These are phyloP conservation scores for Aphaenogaster rudis DNA, from an alignment of 1,140 invertebrate genomes.

Conservation along the genomic window DNA sequence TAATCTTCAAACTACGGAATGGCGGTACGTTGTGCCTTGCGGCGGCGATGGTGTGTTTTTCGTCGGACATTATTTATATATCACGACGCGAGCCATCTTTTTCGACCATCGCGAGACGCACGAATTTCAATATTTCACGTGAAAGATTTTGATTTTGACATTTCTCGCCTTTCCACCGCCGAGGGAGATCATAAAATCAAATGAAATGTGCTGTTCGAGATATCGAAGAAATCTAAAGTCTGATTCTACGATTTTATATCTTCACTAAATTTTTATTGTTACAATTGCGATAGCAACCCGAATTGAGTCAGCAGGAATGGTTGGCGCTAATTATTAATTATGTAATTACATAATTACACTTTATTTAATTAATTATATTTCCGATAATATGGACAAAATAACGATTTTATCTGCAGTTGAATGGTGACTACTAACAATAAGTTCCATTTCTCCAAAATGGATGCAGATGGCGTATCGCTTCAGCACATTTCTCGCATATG, in stretches of 20 bases:
- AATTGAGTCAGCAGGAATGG: background rate
- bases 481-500: background rate
- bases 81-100: background rate
- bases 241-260: background rate
- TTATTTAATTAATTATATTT: background rate
- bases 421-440: background rate
- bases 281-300: background rate
- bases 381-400: background rate
- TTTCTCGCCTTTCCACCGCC: background rate
- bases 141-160: slow-evolving; percentile 44
- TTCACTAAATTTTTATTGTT: background rate
- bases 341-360: background rate
- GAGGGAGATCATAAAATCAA: background rate
- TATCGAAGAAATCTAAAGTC: slow-evolving; percentile 17
- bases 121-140: background rate
- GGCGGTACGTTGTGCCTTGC: background rate
- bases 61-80: slow-evolving; percentile 22
- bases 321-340: background rate
- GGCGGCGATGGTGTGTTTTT: background rate
- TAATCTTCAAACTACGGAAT: background rate
- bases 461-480: background rate
- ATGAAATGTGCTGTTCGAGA: slow-evolving; percentile 27
- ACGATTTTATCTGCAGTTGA: background rate
- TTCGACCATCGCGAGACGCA: background rate
- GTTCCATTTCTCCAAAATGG: background rate